These are phyloP conservation scores for Drosophila eugracilis DNA, from an alignment of 1,140 invertebrate species.

Conservation along the genomic window DNA sequence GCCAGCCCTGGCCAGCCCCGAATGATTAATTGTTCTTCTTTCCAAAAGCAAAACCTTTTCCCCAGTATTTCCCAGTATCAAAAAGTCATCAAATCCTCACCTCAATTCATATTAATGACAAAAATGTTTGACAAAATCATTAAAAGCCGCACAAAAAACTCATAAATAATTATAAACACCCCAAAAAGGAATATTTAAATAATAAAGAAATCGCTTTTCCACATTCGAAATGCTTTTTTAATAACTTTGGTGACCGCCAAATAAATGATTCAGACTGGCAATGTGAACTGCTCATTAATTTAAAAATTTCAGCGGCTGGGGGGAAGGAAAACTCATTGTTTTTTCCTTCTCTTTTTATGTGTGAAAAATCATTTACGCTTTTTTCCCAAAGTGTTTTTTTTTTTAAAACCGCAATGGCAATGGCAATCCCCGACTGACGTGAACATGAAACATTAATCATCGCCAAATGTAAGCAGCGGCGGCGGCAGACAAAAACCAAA, in stretches of 20 bases:
- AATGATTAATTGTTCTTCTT: constrained; percentile 67
- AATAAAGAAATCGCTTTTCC: constrained; percentile 27
- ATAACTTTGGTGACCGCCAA: constrained; percentile 45
- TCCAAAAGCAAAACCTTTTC: constrained; percentile 2
- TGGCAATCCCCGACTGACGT: constrained; percentile 28
- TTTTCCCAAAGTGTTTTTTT: constrained; percentile 50
- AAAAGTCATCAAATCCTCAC: constrained; percentile 51
- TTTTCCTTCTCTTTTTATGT: constrained; percentile 13
- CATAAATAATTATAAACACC: constrained; percentile 41
- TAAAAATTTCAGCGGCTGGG: constrained; percentile 15
- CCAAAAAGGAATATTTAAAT: constrained; percentile 36
- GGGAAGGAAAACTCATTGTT: constrained; percentile 18
- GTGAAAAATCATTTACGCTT: constrained; percentile 60
- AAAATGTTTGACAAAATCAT: constrained; percentile 71
- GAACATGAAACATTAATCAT: constrained; percentile 52
- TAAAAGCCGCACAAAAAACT: constrained; percentile 43
- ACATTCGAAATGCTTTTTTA: constrained; percentile 36
- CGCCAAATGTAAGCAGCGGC: constrained; percentile 37
- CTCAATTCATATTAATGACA: constrained; percentile 61
- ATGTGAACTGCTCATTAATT: constrained; percentile 67
- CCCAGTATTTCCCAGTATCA: constrained; percentile 25
- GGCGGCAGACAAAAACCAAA: constrained; percentile 35
- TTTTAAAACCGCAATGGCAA: constrained; percentile 51
- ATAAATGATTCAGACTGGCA: constrained; percentile 49
- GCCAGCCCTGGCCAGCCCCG: no score